A percentile compares a stretch with the other conserved stretches of the same genome.
phyloP scores from a whole-genome alignment of 2,888 invertebrate species.

The Spilarctia lutea region DNA sequence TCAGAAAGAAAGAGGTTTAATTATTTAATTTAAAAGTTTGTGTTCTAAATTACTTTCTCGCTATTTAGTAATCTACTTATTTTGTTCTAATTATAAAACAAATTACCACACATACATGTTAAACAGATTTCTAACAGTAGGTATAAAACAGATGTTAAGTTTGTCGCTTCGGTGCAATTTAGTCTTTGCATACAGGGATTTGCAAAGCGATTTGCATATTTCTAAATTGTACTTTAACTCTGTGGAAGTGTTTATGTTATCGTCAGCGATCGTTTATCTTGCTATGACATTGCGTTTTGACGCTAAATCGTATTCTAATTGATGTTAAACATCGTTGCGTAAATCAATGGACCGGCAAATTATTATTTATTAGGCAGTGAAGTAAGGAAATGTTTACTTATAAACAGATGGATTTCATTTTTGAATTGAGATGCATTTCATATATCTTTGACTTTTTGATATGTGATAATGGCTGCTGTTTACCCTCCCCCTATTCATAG shows the following conservation, averaged over 20 bases:
- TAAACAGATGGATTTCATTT: neutral
- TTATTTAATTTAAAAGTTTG: neutral
- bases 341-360: slow-evolving; percentile 18
- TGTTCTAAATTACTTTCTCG: neutral
- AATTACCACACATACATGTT: no score
- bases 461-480: no score
- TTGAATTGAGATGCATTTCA: neutral
- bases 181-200: slow-evolving; percentile 53
- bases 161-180: slow-evolving; percentile 13
- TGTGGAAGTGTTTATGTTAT: slow-evolving; percentile 57
- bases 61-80: neutral
- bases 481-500: no score
- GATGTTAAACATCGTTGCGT: slow-evolving; percentile 5
- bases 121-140: neutral
- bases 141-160: neutral
- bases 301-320: slow-evolving; percentile 22
- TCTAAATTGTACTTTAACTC: slow-evolving; percentile 62
- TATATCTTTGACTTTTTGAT: neutral
- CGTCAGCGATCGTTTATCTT: slow-evolving; percentile 41
- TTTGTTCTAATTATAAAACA: neutral
- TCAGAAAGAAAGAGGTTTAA: no score
- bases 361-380: neutral
- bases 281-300: slow-evolving; percentile 33
- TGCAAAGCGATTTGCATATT: slow-evolving; percentile 67
- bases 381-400: neutral